phyloP scores from a whole-genome alignment of 2,113 vertebrate species.

The Dasyprocta punctata region DNA sequence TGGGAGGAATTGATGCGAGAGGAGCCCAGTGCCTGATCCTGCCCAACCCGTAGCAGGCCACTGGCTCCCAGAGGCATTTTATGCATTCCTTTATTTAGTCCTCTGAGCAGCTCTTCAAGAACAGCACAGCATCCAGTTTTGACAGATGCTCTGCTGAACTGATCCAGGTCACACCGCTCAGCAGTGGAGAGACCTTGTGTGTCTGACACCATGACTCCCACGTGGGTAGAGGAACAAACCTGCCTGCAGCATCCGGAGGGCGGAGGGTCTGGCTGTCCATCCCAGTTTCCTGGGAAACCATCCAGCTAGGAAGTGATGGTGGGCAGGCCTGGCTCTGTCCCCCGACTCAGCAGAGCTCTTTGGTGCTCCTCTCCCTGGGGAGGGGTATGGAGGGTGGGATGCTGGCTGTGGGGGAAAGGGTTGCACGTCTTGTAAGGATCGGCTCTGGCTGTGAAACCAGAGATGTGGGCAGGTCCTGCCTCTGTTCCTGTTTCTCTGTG shows the following conservation, averaged over 20 bases:
- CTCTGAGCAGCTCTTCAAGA: not conserved
- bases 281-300: not conserved
- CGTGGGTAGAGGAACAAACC: not conserved
- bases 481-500: not conserved
- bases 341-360: not conserved
- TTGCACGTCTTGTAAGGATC: fast-evolving
- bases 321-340: not conserved
- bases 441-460: not conserved
- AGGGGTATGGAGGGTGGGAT: not conserved
- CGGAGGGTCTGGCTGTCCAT: not conserved
- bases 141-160: conserved; percentile 6
- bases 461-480: not conserved
- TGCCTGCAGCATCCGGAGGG: not conserved
- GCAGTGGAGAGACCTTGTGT: not conserved
- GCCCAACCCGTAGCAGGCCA: not conserved
- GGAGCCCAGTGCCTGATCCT: too few relatives aligned
- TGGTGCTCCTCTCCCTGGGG: not conserved
- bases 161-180: conserved; percentile 22
- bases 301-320: too few relatives aligned
- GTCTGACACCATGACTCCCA: not conserved
- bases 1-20: fast-evolving
- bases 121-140: not conserved
- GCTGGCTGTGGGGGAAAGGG: too few relatives aligned
- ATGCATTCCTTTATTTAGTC: not conserved
- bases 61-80: not conserved